Evolutionary conservation across 53 echinoderm and acorn worm genomes (phyloP), one percentile per base, ranked within the genome.

Genomic region (Hippasteria phrygiana): DNA sequence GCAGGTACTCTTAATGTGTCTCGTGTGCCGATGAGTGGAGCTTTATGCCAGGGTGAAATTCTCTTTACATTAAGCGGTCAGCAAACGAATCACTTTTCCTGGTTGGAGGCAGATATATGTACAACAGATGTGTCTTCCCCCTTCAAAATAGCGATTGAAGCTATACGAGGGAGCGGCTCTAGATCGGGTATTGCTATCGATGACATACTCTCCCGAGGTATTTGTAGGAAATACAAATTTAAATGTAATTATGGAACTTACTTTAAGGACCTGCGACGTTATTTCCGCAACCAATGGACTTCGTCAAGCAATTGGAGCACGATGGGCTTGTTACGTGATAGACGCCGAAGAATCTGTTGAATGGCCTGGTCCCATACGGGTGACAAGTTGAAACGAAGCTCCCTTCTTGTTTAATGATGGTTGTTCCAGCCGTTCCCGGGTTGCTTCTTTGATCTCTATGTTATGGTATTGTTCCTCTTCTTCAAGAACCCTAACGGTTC

Each of bases 1-100:
- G n/a, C n/a, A 72, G 72, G 72, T 41, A 72, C 40, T 40, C 20
- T 72, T 3, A 72, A 72, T 72, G 72, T 72, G 40, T 72, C 11
- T 22, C 34, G 36, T 0, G 0, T 41, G 7, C 43, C 72, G 5
- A 41, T 37, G 1, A 10, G 24, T 10, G 43, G 43, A 35, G 7
- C 7, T 0, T 17, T 72, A 2, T 1, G 17, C 16, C 41, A 20
- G 2, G 72, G 18, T 22, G 40, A 41, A 40, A 13, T 41, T 72
- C 24, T 72, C 4, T 72, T 72, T 37, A 34, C 22, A 34, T 16
- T n/a, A 17, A 42, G 42, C 36, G 41, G 72, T 20, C 35, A 72
- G 72, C 72, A 72, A n/a, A 72, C 72, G 22, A 41, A 37, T 24
- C 12, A 0, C 3, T n/a, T 24, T 1, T 41, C 40, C 36, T 72